Evolutionary conservation across 2,888 invertebrate species (phyloP), one percentile per base, ranked within the genome.

Genomic region (Linnaemya vulpina): DNA sequence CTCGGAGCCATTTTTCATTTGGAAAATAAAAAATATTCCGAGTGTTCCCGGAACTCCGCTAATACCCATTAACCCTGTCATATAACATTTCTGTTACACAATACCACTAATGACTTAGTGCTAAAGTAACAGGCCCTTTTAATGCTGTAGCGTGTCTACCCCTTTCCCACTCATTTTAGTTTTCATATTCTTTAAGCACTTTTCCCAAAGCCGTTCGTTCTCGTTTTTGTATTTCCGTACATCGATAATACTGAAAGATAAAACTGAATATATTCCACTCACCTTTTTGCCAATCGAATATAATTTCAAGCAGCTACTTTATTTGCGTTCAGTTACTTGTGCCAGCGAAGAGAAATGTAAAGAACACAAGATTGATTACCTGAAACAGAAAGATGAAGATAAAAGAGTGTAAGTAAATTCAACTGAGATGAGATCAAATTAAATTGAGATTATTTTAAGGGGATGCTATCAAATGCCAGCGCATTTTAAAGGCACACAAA

Each of bases 241-340:
- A 46, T 70, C 78, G 81, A 84, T 84, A 73, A 63, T 43, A 84
- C 74, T 78, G 74, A 78, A 78, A 77, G 84, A 84, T 84, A 70
- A 77, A 71, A 62, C 10, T 74, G 43, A 74, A 78, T 40, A 68
- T 49, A 25, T 80, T 40, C 62, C 17, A 0, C 13, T 11, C 3
- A 4, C 11, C 11, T 70, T 63, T 74, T 38, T 70, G 74, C 68
- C 68, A 62, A 78, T 77, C 70, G 77, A 74, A 77, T 51, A 78
- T 68, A 74, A 74, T 74, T 84, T 81, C 55, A 74, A 81, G 63
- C 73, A 58, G 68, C 17, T 35, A 30, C 40, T 63, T 62, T 70
- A 30, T 46, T 30, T 13, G 10, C 20, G 11, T 20, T 58, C 35
- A 4, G 15, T 22, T 74, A 20, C 13, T 51, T 58, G 11, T 9